Conservation (phyloP, 1,140 invertebrate genomes). For the Dreissena polymorpha region DNA sequence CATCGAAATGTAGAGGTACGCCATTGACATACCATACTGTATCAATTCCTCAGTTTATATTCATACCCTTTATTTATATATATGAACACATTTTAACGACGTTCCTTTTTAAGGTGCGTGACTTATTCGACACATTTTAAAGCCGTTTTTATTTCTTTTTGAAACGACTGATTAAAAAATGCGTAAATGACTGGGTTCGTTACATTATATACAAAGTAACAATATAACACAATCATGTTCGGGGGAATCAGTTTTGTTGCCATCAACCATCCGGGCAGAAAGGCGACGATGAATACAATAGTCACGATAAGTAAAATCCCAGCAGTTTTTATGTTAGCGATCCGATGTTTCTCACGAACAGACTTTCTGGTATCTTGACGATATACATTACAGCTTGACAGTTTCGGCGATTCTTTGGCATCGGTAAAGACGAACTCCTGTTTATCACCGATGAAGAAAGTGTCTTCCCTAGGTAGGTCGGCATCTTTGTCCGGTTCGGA, state of each 20-base stretch:
- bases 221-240: constrained; percentile 74
- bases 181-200: constrained; percentile 78
- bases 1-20: no score
- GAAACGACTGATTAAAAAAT: constrained; percentile 77
- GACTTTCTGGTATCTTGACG: constrained; percentile 44
- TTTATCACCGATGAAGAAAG: not conserved
- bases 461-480: not conserved
- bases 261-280: constrained; percentile 77
- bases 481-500: not conserved
- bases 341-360: constrained; percentile 57
- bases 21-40: no score
- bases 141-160: constrained; percentile 74
- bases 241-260: constrained; percentile 64
- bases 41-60: no score
- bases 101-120: no score
- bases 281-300: constrained; percentile 75
- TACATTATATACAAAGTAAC: constrained; percentile 77
- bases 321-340: constrained; percentile 76
- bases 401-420: constrained; percentile 38
- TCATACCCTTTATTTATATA: no score
- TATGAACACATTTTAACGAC: no score
- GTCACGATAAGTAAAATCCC: constrained; percentile 77
- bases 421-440: not conserved
- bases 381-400: constrained; percentile 38
- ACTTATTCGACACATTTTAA: constrained; percentile 59